A percentile compares a stretch with the other conserved stretches of the same genome.
phyloP scores from a whole-genome alignment of 1,140 invertebrate species.

The Cydia fagiglandana region DNA sequence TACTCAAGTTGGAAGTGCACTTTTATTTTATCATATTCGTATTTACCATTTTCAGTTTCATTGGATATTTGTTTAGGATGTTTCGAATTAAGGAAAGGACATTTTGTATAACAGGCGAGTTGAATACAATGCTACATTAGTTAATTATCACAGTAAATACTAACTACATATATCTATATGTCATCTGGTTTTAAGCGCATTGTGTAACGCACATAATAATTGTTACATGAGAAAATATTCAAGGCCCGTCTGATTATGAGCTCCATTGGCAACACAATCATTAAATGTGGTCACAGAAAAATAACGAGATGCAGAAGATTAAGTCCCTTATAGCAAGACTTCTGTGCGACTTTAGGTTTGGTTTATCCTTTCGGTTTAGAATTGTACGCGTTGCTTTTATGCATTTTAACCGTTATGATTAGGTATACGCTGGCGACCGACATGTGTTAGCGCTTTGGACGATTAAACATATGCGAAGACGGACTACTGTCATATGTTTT shows the following conservation, averaged over 20 bases:
- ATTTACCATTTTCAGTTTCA: too few relatives aligned
- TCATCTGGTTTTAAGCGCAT: neutral
- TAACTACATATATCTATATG: neutral
- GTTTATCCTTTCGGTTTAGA: neutral
- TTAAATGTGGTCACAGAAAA: constrained; percentile 2
- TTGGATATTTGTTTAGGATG: too few relatives aligned
- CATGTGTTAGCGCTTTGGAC: neutral
- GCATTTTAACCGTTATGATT: neutral
- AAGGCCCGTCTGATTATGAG: constrained; percentile 1
- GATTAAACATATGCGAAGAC: neutral
- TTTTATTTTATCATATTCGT: too few relatives aligned
- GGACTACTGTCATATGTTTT: neutral
- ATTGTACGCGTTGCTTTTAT: neutral
- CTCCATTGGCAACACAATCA: neutral
- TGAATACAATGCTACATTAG: neutral
- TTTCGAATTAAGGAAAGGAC: too few relatives aligned
- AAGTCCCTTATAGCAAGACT: neutral
- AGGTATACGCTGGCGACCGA: neutral
- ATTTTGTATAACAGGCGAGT: too few relatives aligned
- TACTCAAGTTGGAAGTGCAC: too few relatives aligned
- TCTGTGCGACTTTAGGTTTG: neutral
- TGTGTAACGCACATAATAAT: neutral
- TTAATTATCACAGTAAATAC: neutral
- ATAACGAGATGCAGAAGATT: neutral
- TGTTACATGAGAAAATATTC: constrained; percentile 9